These are phyloP conservation scores for Cromileptes altivelis DNA, from an alignment of 2,113 vertebrate genomes.

Conservation along the genomic window DNA sequence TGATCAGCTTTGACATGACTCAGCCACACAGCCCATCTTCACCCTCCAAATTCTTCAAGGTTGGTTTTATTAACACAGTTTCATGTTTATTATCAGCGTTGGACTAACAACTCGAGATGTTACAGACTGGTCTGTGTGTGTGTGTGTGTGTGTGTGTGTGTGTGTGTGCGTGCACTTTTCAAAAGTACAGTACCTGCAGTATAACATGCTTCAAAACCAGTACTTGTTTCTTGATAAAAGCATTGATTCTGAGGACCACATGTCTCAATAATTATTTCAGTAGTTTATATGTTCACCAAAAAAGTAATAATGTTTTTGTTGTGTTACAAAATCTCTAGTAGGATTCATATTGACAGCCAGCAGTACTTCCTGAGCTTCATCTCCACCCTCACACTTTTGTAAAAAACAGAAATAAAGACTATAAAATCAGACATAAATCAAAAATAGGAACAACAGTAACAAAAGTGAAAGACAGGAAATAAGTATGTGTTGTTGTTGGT, in stretches of 20 bases:
- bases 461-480: background rate
- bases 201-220: background rate
- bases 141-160: background rate
- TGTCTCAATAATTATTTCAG: background rate
- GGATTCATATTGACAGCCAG: background rate
- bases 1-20: constrained; percentile 75
- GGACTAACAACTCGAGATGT: background rate
- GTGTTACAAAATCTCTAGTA: background rate
- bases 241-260: background rate
- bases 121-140: background rate
- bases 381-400: background rate
- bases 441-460: background rate
- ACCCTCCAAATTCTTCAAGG: constrained; percentile 69
- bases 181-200: background rate
- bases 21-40: constrained; percentile 40
- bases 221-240: background rate
- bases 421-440: background rate
- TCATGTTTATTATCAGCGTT: background rate
- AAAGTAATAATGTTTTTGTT: background rate
- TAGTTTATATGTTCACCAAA: background rate
- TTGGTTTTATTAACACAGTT: constrained; percentile 40
- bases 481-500: background rate
- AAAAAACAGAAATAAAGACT: background rate
- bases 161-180: background rate
- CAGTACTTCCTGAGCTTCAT: background rate